phyloP scores from a whole-genome alignment of 2,888 invertebrate species.

The Plusia festucae region DNA sequence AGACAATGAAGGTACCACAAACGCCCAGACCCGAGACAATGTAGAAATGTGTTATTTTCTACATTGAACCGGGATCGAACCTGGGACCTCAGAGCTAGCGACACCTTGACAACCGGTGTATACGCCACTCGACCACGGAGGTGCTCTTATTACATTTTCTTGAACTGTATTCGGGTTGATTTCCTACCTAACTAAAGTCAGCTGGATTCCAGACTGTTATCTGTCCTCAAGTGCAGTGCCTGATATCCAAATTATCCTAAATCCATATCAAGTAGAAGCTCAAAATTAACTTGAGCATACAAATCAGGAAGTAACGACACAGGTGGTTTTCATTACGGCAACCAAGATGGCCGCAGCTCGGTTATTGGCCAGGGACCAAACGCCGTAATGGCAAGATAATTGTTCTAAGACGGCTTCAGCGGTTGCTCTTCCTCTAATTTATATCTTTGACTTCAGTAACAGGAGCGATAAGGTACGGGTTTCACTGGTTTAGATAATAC shows the following conservation, averaged over 20 bases:
- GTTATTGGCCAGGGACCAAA: conserved; percentile 35
- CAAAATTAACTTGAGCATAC: conserved; percentile 8
- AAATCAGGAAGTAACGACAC: conserved; percentile 27
- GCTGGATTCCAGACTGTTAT: no score
- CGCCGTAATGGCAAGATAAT: conserved; percentile 19
- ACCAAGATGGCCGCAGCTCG: conserved; percentile 10
- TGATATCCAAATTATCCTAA: neutral
- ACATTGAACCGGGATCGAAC: no score
- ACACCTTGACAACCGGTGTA: no score
- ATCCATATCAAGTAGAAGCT: neutral
- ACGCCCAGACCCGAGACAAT: no score
- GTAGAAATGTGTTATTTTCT: no score
- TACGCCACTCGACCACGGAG: no score
- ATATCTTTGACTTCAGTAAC: conserved; percentile 10
- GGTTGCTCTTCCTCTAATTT: conserved; percentile 13
- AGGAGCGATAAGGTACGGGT: neutral
- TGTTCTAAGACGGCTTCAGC: conserved; percentile 20
- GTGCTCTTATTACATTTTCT: no score
- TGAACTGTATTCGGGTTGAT: no score
- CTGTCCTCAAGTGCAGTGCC: no score
- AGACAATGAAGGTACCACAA: no score
- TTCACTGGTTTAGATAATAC: neutral
- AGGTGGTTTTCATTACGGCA: conserved; percentile 20
- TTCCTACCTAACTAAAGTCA: no score
- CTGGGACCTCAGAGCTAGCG: no score